These are phyloP conservation scores for Neogobius melanostomus DNA, from an alignment of 2,113 vertebrate genomes.

Conservation along the genomic window DNA sequence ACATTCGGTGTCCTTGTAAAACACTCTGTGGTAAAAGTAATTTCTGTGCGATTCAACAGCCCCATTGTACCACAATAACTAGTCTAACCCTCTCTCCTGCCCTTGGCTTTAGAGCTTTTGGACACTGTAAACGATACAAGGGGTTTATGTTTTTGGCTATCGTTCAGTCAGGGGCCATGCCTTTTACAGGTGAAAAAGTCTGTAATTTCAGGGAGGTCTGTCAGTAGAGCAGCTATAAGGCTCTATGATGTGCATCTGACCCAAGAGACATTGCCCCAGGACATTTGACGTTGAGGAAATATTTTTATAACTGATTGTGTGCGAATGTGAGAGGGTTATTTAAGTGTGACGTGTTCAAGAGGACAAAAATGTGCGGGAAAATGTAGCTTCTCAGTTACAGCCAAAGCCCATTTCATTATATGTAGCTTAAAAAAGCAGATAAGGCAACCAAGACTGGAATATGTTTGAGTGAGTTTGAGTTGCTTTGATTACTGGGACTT, in stretches of 20 bases:
- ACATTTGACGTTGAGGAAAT: constrained; percentile 64
- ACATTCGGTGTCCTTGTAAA: constrained; percentile 40
- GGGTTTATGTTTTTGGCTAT: constrained; percentile 49
- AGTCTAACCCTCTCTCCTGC: constrained; percentile 48
- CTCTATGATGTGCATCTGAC: constrained; percentile 51
- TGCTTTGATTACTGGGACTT: constrained; percentile 70
- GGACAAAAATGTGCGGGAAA: constrained; percentile 49
- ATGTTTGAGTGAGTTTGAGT: constrained; percentile 70
- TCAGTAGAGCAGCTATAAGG: constrained; percentile 57
- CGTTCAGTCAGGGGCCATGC: constrained; percentile 35
- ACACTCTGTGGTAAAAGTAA: constrained; percentile 58
- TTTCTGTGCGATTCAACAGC: constrained; percentile 47
- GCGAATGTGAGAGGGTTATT: constrained; percentile 7
- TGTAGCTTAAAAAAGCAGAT: constrained; percentile 72
- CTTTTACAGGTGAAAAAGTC: constrained; percentile 62
- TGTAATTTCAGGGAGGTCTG: constrained; percentile 68
- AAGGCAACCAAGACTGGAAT: constrained; percentile 58
- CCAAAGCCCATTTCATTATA: constrained; percentile 52
- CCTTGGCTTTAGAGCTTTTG: constrained; percentile 35
- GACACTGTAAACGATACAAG: constrained; percentile 42
- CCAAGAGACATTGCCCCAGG: constrained; percentile 47
- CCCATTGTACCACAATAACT: constrained; percentile 50
- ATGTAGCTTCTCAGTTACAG: constrained; percentile 62
- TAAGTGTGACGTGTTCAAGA: constrained; percentile 50
- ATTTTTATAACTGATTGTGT: constrained; percentile 75